Conservation (phyloP, 2,888 invertebrate species). For the Drosophila hawaiiensis region DNA sequence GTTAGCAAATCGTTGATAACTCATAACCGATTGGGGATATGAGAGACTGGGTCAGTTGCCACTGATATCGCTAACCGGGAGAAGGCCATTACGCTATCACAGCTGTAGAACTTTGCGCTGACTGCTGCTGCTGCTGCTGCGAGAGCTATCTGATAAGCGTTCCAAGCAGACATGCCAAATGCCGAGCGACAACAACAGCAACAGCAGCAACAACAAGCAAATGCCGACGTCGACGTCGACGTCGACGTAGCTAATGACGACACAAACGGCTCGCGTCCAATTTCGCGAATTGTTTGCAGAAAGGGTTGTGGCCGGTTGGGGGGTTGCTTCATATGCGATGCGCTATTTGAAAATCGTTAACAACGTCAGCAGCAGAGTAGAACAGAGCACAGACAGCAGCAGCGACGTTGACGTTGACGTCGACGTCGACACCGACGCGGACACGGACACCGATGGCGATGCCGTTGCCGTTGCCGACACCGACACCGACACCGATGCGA, state of each 20-base stretch:
- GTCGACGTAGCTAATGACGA: conserved; percentile 55
- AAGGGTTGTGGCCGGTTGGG: not conserved
- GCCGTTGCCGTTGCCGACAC: too few species aligned
- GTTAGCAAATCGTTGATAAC: not conserved
- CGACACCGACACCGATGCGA: not conserved
- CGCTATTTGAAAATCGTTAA: conserved; percentile 73
- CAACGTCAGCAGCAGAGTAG: conserved; percentile 53
- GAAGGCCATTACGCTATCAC: conserved; percentile 26
- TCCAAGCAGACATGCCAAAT: conserved; percentile 35
- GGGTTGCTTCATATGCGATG: conserved; percentile 3
- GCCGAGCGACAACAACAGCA: conserved; percentile 11
- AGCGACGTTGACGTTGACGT: conserved; percentile 4
- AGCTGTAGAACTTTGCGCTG: conserved; percentile 30
- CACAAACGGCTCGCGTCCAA: conserved; percentile 43
- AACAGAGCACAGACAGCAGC: conserved; percentile 11
- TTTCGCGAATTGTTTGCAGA: conserved; percentile 21
- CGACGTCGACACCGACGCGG: not conserved
- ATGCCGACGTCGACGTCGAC: conserved; percentile 19
- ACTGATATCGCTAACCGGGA: conserved; percentile 1
- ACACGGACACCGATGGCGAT: too few species aligned
- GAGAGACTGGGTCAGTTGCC: conserved; percentile 12
- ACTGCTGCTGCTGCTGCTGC: conserved; percentile 24
- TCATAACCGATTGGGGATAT: not conserved
- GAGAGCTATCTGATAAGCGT: conserved; percentile 41
- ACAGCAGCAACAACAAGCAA: conserved; percentile 39